phyloP scores from a whole-genome alignment of 2,888 invertebrate species.

The Dryocosmus kuriphilus region DNA sequence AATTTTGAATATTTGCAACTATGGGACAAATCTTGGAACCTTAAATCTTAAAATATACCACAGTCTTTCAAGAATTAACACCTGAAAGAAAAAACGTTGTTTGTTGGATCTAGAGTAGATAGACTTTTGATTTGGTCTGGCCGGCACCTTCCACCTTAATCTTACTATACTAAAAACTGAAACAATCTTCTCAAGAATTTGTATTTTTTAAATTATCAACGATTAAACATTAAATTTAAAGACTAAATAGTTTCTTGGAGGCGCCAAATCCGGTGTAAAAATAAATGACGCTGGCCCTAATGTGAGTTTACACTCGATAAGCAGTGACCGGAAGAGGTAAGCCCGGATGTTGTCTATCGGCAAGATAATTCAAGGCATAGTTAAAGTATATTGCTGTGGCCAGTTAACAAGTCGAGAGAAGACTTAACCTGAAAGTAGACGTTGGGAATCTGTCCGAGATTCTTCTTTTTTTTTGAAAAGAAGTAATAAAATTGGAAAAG shows the following conservation, averaged over 20 bases:
- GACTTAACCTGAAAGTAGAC: not conserved
- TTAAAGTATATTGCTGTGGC: conserved; percentile 8
- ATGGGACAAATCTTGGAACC: too few relatives aligned
- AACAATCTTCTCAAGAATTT: too few relatives aligned
- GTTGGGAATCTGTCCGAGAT: not conserved
- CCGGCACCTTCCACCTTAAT: too few relatives aligned
- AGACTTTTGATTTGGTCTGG: too few relatives aligned
- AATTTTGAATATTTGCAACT: too few relatives aligned
- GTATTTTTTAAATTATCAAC: too few relatives aligned
- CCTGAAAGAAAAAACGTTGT: too few relatives aligned
- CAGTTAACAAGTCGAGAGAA: conserved; percentile 11
- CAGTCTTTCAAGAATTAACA: too few relatives aligned
- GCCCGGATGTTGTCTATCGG: conserved; percentile 55
- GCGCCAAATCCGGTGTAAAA: not conserved
- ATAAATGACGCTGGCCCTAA: conserved; percentile 13
- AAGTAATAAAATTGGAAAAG: not conserved
- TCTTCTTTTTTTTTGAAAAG: not conserved
- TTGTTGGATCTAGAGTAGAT: too few relatives aligned
- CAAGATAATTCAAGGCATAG: conserved; percentile 27
- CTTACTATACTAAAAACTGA: too few relatives aligned
- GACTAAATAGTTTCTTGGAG: not conserved
- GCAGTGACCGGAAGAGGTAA: conserved; percentile 45
- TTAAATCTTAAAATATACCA: too few relatives aligned
- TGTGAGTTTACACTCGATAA: conserved; percentile 48
- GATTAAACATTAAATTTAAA: not conserved